Evolutionary conservation across 2,113 vertebrate genomes (phyloP).

Genomic region (Poicephalus gulielmi): DNA sequence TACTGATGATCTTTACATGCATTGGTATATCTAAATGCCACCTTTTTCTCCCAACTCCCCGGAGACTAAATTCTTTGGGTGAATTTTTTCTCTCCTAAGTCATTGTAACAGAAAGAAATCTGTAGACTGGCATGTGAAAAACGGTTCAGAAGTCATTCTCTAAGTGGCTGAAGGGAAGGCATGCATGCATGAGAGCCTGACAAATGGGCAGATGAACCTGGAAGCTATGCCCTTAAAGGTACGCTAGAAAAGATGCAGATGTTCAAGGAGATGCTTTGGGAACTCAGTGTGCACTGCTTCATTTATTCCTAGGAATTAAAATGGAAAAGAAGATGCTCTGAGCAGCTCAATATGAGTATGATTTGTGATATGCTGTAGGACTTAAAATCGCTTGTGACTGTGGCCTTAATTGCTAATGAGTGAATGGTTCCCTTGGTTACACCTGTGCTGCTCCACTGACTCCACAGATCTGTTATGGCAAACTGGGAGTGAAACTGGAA

Average conservation of each 20-base stretch:
- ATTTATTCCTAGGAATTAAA: constrained; percentile 41
- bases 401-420: background rate
- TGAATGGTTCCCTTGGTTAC: background rate
- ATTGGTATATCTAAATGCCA: background rate
- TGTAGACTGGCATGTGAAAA: background rate
- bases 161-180: background rate
- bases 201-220: background rate
- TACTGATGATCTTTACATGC: background rate
- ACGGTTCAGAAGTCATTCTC: background rate
- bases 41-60: background rate
- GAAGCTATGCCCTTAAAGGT: background rate
- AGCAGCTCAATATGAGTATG: background rate
- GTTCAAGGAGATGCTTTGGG: background rate
- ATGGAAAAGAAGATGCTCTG: background rate
- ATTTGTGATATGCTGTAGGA: background rate
- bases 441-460: background rate
- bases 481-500: background rate
- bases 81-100: background rate
- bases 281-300: background rate
- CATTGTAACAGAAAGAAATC: background rate
- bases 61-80: background rate
- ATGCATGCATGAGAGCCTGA: background rate
- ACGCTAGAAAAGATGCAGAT: background rate
- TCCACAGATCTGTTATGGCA: background rate
- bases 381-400: background rate